phyloP scores from a whole-genome alignment of 1,140 invertebrate species.

The Xylocopa sonorina region DNA sequence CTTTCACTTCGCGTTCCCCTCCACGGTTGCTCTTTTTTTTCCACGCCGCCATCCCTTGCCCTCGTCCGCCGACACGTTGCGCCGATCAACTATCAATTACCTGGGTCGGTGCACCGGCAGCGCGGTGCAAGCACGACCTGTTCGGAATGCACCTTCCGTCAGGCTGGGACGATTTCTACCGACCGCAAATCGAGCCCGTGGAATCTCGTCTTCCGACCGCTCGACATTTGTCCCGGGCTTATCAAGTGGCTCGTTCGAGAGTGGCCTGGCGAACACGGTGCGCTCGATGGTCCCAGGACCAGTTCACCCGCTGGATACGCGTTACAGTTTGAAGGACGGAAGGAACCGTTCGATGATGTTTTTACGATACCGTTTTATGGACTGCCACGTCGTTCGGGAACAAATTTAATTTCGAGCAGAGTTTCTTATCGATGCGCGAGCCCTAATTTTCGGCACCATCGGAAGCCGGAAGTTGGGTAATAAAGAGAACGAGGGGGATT shows the following conservation, averaged over 20 bases:
- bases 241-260: constrained; percentile 30
- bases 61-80: constrained; percentile 53
- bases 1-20: constrained; percentile 5
- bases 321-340: no score
- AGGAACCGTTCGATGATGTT: not conserved
- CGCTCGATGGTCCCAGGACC: not conserved
- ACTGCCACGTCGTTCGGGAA: not conserved
- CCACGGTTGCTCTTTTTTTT: constrained; percentile 22
- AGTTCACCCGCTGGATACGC: no score
- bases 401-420: not conserved
- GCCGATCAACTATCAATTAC: constrained; percentile 71
- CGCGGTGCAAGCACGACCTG: constrained; percentile 54
- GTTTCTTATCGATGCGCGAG: not conserved
- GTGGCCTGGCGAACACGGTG: not conserved
- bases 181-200: constrained; percentile 41
- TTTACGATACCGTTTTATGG: not conserved
- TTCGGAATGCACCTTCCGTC: constrained; percentile 61
- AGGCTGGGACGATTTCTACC: constrained; percentile 34
- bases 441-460: constrained; percentile 23
- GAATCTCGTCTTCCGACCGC: constrained; percentile 49
- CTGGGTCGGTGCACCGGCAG: constrained; percentile 56
- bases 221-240: constrained; percentile 49
- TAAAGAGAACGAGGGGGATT: constrained; percentile 23
- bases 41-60: not conserved
- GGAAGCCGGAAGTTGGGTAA: not conserved